Base-by-base conservation (phyloP, 2,797 vertebrate genomes). In the Brotula barbata region DNA sequence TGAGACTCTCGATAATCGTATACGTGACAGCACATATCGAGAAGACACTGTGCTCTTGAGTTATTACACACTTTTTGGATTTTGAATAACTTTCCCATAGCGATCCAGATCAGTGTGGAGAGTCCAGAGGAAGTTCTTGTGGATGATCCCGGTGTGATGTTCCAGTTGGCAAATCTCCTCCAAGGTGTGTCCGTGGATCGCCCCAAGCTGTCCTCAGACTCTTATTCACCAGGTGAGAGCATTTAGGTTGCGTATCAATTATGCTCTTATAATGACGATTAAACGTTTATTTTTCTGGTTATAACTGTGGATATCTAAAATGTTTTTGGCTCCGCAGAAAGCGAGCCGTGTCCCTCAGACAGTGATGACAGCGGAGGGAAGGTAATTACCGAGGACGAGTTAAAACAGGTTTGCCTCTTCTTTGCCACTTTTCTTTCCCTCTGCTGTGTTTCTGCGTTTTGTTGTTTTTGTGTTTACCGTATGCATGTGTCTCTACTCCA, bases 151-250 rank as follows among this genome's bases (percentile, higher is more conserved):
- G 56, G 88, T 74, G 86, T 92, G 68, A 87, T 90, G 88, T 80
- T 91, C 70, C 90, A 79, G 62, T 72, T 92, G 85, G 90, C 91
- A 63, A 84, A 92, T 85, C 80, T 85, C 33, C 83, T 90, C 28
- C 83, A 90, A 70, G 91, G 89, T 49, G 77, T 91, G 71, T 91
- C 92, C 22, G 88, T 90, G 54, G 90, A 93, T 82, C 88, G 85
- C 75, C 61, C 89, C 47, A 62, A 79, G 45, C 52, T 87, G 56
- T 82, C 85, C 68, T 73, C 81, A 64, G 75, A 87, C 8, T 64
- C 43, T 66, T 65, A 52, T 36, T 89, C 78, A 73, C 58, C 76
- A 89, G 93, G 95, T 95, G 77, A 74, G 68, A 68, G 36, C 60
- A 16, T 23, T 58, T 19, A 20, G 0, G 3, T 36, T 10, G 13